phyloP scores from a whole-genome alignment of 2,888 invertebrate species.

The Hyles lineata region DNA sequence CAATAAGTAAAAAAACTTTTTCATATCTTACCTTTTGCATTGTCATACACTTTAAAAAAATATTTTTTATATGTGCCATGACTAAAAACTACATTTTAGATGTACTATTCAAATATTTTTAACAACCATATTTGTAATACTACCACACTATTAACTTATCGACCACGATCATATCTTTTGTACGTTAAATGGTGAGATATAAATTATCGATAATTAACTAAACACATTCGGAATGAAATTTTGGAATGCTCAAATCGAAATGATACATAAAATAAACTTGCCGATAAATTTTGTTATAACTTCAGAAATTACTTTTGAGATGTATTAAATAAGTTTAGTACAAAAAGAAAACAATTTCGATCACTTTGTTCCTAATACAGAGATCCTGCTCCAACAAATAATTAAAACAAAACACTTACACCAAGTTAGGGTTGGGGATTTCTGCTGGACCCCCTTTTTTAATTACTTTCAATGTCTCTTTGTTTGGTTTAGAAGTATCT shows the following conservation, averaged over 20 bases:
- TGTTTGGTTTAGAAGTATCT: constrained; percentile 81
- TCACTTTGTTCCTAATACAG: constrained; percentile 30
- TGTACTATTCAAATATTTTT: neutral
- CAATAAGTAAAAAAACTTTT: neutral
- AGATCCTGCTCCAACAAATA: constrained; percentile 44
- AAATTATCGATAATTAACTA: neutral
- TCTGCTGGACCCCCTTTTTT: constrained; percentile 83
- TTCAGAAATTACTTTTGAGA: neutral
- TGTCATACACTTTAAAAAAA: neutral
- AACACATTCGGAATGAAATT: constrained; percentile 26
- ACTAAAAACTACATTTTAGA: neutral
- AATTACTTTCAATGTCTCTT: constrained; percentile 85
- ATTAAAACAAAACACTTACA: constrained; percentile 41
- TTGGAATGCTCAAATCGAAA: constrained; percentile 26
- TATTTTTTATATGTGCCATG: neutral
- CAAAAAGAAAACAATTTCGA: constrained; percentile 11
- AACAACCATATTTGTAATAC: constrained; percentile 5
- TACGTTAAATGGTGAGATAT: neutral
- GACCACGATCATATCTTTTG: neutral
- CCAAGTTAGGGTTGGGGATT: constrained; percentile 72
- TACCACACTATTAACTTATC: neutral
- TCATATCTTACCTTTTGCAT: neutral
- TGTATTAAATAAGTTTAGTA: neutral
- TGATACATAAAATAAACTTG: no score
- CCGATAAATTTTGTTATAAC: neutral